Evolutionary conservation across 2,113 vertebrate genomes (phyloP).

Genomic region (Rutilus rutilus): DNA sequence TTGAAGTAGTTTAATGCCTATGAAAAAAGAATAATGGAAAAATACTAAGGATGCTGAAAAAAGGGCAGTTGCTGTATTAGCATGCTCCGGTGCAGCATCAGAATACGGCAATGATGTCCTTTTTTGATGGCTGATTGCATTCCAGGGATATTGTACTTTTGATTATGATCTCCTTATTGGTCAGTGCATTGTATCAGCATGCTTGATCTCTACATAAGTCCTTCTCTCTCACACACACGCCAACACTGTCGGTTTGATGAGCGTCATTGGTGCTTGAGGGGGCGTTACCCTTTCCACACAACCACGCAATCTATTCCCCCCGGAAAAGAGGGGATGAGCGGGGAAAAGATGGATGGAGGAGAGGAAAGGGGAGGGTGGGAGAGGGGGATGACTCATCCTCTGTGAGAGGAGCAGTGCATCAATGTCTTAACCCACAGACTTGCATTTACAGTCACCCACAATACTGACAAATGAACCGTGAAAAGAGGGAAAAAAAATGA

Average conservation of each 20-base stretch:
- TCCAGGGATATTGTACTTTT: not conserved
- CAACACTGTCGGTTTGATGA: not conserved
- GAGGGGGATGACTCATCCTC: slow-evolving; percentile 50
- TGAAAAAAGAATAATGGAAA: not conserved
- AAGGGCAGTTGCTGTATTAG: not conserved
- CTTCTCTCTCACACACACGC: not conserved
- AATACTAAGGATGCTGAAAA: not conserved
- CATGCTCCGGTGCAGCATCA: not conserved
- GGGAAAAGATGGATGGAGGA: not conserved
- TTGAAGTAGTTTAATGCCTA: not conserved
- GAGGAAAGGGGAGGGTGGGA: not conserved
- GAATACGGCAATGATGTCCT: not conserved
- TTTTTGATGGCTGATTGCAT: not conserved
- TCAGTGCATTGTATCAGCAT: not conserved
- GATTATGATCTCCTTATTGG: not conserved
- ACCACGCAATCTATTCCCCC: not conserved
- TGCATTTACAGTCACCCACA: not conserved
- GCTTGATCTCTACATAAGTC: not conserved
- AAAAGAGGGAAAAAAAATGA: not conserved
- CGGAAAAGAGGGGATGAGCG: not conserved
- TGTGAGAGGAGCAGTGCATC: slow-evolving; percentile 10
- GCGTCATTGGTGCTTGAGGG: slow-evolving; percentile 31
- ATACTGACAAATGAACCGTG: not conserved
- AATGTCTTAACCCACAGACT: slow-evolving; percentile 21
- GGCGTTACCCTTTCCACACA: slow-evolving; percentile 20